Base-by-base conservation (phyloP, 2,113 vertebrate species). In the Chrysochloris asiatica region DNA sequence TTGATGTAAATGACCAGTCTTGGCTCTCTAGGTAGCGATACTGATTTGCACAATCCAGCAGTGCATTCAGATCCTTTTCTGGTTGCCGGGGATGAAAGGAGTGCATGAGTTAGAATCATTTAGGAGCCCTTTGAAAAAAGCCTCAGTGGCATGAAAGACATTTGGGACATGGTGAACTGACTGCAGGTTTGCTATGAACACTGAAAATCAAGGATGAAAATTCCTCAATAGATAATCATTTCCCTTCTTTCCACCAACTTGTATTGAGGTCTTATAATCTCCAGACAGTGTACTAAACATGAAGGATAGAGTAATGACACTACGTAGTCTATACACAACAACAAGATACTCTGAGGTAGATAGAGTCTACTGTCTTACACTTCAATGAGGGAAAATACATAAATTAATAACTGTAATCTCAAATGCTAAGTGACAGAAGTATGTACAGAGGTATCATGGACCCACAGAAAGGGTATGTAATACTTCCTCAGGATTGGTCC, bases 21-120 rank as follows among this genome's bases (percentile, higher is more conserved):
- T 47, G 36, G 83, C 83, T 95, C 92, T 86, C 92, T 77, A 38
- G 85, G 92, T 83, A 48, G 69, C 80, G 79, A 59, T 88, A 93
- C 83, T 88, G 94, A 95, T 95, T 94, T 86, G 83, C 52, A 88
- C 47, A 76, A 59, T 93, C 73, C 92, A 92, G 52, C 43, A n/a
- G 43, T 88, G n/a, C 65, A 77, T 86, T 93, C 88, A 63, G 76
- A 78, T 78, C 59, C 8, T 73, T 94, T 86, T 43, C 38, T 83
- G 63, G 41, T 76, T 93, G 47, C 54, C 26, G 26, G 86, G 79
- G 52, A 83, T 86, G 82, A 88, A 88, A 88, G 86, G 90, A 26
- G 63, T 52, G 48, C 48, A 41, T 7, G 47, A 63, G 10, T 17
- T 75, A 43, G 24, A 30, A 63, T 24, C 52, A 92, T 91, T 89